These are phyloP conservation scores for Actinostola sp. DNA, from an alignment of 92 coral and sea anemone species.

Conservation along the genomic window DNA sequence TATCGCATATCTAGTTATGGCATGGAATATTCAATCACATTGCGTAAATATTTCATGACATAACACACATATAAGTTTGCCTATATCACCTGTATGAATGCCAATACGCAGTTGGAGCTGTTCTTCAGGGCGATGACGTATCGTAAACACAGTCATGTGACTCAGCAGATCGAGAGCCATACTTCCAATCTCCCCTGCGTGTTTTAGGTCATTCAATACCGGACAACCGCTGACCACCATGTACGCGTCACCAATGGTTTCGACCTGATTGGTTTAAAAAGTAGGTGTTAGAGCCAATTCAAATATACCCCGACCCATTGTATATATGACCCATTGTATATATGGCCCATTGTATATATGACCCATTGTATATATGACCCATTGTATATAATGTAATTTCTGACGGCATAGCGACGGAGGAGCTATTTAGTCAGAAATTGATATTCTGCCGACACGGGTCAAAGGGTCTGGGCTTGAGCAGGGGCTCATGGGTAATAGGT, in stretches of 20 bases:
- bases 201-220: slow-evolving; percentile 78
- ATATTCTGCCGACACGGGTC: background rate
- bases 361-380: too few species aligned
- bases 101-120: slow-evolving; percentile 94
- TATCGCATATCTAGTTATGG: too few species aligned
- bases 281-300: too few species aligned
- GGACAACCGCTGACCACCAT: slow-evolving; percentile 98
- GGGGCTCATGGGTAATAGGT: too few species aligned
- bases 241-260: slow-evolving; percentile 95
- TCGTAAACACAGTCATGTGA: slow-evolving; percentile 74
- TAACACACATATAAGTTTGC: background rate
- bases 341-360: too few species aligned
- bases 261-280: too few species aligned
- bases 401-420: too few species aligned
- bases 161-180: slow-evolving; percentile 88
- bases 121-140: slow-evolving; percentile 84
- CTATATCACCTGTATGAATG: slow-evolving; percentile 75
- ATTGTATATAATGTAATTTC: too few species aligned
- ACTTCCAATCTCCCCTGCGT: slow-evolving; percentile 90
- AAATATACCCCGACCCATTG: too few species aligned
- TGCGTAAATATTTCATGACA: background rate
- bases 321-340: too few species aligned
- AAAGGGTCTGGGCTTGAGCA: slow-evolving; percentile 1
- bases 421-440: too few species aligned
- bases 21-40: too few species aligned